Percentiles rank a stretch among this genome's conserved stretches.
Evolutionary conservation across 2,888 invertebrate genomes (phyloP).

Genomic region (Dolichopus griseipennis): DNA sequence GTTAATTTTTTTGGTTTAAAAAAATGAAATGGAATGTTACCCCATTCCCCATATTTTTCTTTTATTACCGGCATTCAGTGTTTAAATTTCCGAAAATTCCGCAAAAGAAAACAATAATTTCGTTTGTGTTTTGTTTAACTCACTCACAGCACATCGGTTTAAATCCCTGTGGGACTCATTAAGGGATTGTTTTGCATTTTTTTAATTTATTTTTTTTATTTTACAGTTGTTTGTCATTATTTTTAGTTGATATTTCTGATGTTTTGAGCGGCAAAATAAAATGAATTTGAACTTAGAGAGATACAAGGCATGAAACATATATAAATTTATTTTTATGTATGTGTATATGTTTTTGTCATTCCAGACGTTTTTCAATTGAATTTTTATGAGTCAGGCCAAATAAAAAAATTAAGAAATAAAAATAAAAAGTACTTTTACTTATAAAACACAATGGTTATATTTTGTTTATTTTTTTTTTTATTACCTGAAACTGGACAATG

Average conservation of each 20-base stretch:
- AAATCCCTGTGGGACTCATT: constrained; percentile 1
- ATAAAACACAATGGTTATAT: background rate
- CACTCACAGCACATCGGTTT: background rate
- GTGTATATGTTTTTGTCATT: background rate
- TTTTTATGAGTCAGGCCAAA: background rate
- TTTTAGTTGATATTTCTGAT: background rate
- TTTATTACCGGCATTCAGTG: too few species aligned
- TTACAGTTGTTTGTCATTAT: too few species aligned
- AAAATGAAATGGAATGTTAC: too few species aligned
- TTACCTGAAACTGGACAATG: constrained; percentile 7
- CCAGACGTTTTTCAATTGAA: background rate
- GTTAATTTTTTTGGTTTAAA: too few species aligned
- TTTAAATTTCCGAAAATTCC: too few species aligned
- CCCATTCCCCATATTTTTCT: too few species aligned
- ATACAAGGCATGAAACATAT: too few species aligned
- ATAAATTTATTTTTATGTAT: background rate
- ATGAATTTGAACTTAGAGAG: background rate
- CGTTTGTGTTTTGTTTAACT: background rate
- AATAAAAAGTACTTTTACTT: background rate
- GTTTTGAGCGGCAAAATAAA: background rate
- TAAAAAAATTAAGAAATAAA: background rate
- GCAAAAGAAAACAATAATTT: too few species aligned
- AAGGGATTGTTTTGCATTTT: background rate
- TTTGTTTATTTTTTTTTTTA: background rate
- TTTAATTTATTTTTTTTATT: too few species aligned